phyloP scores from a whole-genome alignment of 2,888 invertebrate species.

The Dascillus cervinus region DNA sequence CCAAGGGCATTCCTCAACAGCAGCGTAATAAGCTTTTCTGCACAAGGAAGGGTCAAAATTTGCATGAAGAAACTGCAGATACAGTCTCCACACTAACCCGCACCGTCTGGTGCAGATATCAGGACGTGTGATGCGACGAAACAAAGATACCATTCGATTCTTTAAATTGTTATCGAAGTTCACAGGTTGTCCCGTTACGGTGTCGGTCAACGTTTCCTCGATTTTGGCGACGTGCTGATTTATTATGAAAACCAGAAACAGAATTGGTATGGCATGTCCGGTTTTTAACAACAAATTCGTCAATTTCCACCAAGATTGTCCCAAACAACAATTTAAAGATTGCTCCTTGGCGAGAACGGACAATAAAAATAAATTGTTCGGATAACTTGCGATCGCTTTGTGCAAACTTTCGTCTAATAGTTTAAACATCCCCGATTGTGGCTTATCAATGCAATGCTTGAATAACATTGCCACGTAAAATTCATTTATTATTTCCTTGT shows the following conservation, averaged over 20 bases:
- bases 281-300: conserved; percentile 40
- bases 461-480: conserved; percentile 38
- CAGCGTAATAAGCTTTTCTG: conserved; percentile 45
- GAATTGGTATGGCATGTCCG: conserved; percentile 42
- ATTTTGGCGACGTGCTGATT: conserved; percentile 31
- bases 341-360: conserved; percentile 46
- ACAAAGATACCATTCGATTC: conserved; percentile 37
- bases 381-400: conserved; percentile 44
- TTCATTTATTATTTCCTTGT: conserved; percentile 42
- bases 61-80: conserved; percentile 50
- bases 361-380: conserved; percentile 52
- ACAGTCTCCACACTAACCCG: conserved; percentile 56
- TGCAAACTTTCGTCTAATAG: conserved; percentile 39
- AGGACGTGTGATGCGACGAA: conserved; percentile 31
- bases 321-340: conserved; percentile 32
- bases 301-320: conserved; percentile 49
- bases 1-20: conserved; percentile 58
- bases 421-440: conserved; percentile 37
- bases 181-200: conserved; percentile 35
- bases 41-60: conserved; percentile 36
- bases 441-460: conserved; percentile 29
- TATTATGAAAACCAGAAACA: conserved; percentile 43
- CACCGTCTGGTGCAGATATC: conserved; percentile 42
- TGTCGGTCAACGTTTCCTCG: conserved; percentile 31
- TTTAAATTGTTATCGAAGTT: conserved; percentile 25